Evolutionary conservation across 2,888 invertebrate genomes (phyloP).

Genomic region (Dione vanillae): DNA sequence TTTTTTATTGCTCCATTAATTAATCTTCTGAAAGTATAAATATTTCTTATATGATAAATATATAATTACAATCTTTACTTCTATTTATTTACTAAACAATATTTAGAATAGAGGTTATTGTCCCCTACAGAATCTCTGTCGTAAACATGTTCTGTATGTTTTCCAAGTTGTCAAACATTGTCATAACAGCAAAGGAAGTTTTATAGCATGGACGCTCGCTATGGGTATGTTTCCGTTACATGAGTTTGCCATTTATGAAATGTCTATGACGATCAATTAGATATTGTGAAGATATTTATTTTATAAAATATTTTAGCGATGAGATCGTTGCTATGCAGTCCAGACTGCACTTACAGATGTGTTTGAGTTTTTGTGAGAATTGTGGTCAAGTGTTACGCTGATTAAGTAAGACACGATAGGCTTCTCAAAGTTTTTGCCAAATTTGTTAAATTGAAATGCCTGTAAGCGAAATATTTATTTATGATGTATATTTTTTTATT

Average conservation of each 20-base stretch:
- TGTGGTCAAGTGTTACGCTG: too few relatives aligned
- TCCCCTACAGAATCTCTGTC: conserved; percentile 21
- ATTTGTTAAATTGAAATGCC: too few relatives aligned
- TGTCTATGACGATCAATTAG: conserved; percentile 4
- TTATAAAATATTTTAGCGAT: neutral
- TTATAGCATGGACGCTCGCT: conserved; percentile 34
- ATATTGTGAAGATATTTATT: neutral
- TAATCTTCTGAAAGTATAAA: neutral
- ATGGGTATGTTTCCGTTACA: conserved; percentile 40
- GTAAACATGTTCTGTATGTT: conserved; percentile 29
- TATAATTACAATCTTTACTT: neutral
- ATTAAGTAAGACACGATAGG: too few relatives aligned
- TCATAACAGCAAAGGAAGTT: conserved; percentile 39
- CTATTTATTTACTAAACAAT: neutral
- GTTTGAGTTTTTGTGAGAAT: too few relatives aligned
- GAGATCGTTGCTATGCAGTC: too few relatives aligned
- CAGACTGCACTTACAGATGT: too few relatives aligned
- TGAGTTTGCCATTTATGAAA: conserved; percentile 32
- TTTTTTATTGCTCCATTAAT: too few relatives aligned
- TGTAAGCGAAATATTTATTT: too few relatives aligned
- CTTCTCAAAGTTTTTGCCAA: too few relatives aligned
- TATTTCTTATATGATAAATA: neutral
- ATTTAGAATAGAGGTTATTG: conserved; percentile 22
- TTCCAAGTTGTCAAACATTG: conserved; percentile 41
- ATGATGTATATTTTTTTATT: too few relatives aligned